phyloP scores from a whole-genome alignment of 1,140 invertebrate genomes.

The Orchestia grillus region DNA sequence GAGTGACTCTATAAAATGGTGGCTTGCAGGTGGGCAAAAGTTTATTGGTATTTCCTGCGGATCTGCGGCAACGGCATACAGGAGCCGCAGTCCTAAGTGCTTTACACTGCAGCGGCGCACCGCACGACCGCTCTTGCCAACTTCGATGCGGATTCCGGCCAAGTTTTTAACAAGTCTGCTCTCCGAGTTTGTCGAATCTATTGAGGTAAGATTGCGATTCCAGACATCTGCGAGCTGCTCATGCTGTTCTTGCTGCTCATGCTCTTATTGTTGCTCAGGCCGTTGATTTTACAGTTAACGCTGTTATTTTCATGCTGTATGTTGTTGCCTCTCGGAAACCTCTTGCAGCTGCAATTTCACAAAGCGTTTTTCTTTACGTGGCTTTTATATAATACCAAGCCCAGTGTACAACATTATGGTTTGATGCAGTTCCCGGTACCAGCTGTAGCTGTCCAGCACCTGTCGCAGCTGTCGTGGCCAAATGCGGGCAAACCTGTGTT shows the following conservation, averaged over 20 bases:
- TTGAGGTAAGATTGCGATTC: conserved; percentile 55
- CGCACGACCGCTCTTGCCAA: conserved; percentile 14
- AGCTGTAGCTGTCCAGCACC: neutral
- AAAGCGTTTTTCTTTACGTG: neutral
- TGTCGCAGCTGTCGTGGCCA: neutral
- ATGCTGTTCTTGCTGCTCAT: neutral
- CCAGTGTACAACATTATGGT: neutral
- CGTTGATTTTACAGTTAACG: neutral
- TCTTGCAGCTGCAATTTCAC: neutral
- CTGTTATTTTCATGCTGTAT: neutral
- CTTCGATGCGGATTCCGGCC: conserved; percentile 45
- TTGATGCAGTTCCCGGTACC: neutral
- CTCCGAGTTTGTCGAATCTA: conserved; percentile 41
- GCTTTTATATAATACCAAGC: neutral
- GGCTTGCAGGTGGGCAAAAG: neutral
- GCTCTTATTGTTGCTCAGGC: neutral
- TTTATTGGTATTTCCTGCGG: neutral
- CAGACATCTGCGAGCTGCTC: conserved; percentile 8
- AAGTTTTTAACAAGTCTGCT: conserved; percentile 51
- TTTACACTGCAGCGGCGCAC: conserved; percentile 9
- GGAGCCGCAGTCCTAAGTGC: conserved; percentile 33
- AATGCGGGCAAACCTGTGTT: neutral
- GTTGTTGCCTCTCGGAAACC: neutral
- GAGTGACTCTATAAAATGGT: neutral
- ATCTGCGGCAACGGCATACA: neutral